A percentile compares a stretch with the other conserved stretches of the same genome.
phyloP scores from a whole-genome alignment of 2,113 vertebrate species.

The Stigmatopora nigra region DNA sequence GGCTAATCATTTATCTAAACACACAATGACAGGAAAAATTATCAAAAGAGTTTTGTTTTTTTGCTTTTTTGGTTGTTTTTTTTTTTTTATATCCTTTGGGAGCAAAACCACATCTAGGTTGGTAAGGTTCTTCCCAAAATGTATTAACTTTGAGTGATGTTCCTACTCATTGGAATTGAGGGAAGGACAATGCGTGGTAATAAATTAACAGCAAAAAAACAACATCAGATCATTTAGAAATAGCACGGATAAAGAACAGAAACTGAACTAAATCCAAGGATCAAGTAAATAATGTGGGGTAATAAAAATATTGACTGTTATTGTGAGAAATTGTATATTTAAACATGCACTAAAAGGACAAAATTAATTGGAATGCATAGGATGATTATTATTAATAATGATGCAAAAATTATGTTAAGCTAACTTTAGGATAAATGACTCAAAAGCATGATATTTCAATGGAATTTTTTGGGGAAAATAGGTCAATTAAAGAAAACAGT shows the following conservation, averaged over 20 bases:
- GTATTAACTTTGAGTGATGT: not conserved
- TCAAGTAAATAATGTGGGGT: no score
- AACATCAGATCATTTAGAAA: not conserved
- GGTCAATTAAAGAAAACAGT: not conserved
- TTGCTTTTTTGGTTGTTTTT: not conserved
- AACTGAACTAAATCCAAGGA: no score
- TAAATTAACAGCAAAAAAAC: not conserved
- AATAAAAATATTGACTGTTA: no score
- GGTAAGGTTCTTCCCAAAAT: not conserved
- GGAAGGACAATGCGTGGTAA: not conserved
- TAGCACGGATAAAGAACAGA: no score
- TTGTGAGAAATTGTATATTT: no score
- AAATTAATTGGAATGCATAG: not conserved
- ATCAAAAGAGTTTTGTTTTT: not conserved
- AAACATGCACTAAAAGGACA: not conserved
- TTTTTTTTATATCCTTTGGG: not conserved
- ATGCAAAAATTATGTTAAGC: no score
- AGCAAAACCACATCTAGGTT: not conserved
- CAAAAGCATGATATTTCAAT: not conserved
- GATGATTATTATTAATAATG: no score
- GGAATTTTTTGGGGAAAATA: not conserved
- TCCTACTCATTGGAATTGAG: not conserved
- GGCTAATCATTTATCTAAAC: slow-evolving; percentile 13
- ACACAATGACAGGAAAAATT: slow-evolving; percentile 6
- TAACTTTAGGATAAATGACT: not conserved